phyloP scores from a whole-genome alignment of 2,797 vertebrate genomes.

The Premnoplex brunnescens region DNA sequence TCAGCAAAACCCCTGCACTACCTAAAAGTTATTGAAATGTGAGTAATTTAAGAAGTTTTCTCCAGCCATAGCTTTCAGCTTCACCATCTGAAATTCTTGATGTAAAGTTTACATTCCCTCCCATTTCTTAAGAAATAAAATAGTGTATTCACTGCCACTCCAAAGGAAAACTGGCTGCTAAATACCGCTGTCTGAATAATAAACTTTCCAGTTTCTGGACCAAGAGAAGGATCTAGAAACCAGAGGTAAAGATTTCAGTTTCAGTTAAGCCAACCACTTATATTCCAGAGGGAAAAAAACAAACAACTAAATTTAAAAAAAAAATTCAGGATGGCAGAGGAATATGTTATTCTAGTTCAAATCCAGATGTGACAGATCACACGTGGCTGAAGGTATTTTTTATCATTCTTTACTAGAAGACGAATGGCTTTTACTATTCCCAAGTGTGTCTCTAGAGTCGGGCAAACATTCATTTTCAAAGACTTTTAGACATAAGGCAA shows the following conservation, averaged over 20 bases:
- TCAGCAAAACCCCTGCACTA: neutral
- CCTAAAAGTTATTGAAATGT: neutral
- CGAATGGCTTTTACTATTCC: neutral
- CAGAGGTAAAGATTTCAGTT: neutral
- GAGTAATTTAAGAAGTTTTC: neutral
- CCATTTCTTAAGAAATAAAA: neutral
- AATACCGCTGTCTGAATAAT: neutral
- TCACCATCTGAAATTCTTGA: neutral
- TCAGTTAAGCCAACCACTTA: neutral
- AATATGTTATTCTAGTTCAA: neutral
- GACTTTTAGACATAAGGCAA: neutral
- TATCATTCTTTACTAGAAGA: neutral
- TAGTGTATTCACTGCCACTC: neutral
- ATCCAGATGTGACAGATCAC: neutral
- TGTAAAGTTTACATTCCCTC: neutral
- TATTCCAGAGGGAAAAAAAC: neutral
- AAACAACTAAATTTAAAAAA: neutral
- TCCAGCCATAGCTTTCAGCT: neutral
- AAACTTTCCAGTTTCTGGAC: neutral
- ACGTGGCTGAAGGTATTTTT: neutral
- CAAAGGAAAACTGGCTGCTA: neutral
- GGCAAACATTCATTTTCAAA: neutral
- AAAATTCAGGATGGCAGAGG: neutral
- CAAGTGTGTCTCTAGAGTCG: neutral
- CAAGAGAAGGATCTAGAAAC: neutral